phyloP scores from a whole-genome alignment of 53 echinoderm and acorn worm genomes.

The Glandiceps talaboti region DNA sequence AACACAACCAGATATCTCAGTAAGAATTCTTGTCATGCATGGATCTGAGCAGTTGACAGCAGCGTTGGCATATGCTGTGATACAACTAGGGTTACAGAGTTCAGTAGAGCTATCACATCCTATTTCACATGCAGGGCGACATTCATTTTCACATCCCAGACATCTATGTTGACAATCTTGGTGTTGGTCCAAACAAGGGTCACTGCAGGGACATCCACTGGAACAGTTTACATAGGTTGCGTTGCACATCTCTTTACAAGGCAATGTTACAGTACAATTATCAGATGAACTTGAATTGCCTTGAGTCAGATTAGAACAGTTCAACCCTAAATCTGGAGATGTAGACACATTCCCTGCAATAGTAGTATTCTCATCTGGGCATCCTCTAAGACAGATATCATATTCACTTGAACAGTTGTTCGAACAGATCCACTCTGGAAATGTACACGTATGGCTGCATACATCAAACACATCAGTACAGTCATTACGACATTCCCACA shows the following conservation, averaged over 20 bases:
- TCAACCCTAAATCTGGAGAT: not conserved
- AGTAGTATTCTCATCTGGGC: slow-evolving; percentile 1
- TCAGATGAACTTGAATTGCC: not conserved
- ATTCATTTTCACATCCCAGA: slow-evolving; percentile 27
- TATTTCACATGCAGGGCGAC: slow-evolving; percentile 11
- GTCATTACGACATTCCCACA: slow-evolving; percentile 11
- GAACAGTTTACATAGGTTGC: slow-evolving; percentile 18
- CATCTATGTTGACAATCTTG: slow-evolving; percentile 25
- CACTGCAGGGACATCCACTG: slow-evolving; percentile 33
- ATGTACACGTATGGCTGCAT: slow-evolving; percentile 12
- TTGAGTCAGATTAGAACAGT: not conserved
- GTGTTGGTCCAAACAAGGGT: slow-evolving; percentile 18
- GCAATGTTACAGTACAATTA: slow-evolving; percentile 4
- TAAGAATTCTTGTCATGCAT: slow-evolving; percentile 3
- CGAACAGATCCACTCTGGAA: slow-evolving; percentile 14
- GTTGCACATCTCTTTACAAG: slow-evolving; percentile 20
- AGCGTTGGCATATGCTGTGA: not conserved
- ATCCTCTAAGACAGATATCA: slow-evolving; percentile 5
- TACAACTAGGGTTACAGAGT: slow-evolving; percentile 19
- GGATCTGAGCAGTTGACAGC: not conserved
- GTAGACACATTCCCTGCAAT: not conserved
- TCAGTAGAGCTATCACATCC: slow-evolving; percentile 16
- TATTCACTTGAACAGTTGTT: slow-evolving; percentile 14
- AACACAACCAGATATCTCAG: slow-evolving; percentile 5
- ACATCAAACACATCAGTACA: slow-evolving; percentile 16